phyloP scores from a whole-genome alignment of 1,140 invertebrate genomes.

The Zeugodacus cucurbitae region DNA sequence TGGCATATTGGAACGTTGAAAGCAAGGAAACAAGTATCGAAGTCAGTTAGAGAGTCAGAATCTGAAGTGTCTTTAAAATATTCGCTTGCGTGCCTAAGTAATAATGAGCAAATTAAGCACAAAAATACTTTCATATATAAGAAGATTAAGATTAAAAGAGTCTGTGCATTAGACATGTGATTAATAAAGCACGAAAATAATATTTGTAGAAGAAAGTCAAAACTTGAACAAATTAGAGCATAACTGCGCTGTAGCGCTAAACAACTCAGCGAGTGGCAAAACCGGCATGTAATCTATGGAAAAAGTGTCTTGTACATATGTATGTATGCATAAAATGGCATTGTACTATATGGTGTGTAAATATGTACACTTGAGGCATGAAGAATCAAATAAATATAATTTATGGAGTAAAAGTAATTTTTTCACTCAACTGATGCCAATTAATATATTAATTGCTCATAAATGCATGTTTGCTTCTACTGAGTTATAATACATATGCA shows the following conservation, averaged over 20 bases:
- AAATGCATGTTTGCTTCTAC: too few species aligned
- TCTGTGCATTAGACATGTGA: not conserved
- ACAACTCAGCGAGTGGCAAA: not conserved
- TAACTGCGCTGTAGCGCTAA: slow-evolving; percentile 58
- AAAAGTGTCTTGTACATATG: not conserved
- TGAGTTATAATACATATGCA: too few species aligned
- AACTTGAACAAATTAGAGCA: slow-evolving; percentile 67
- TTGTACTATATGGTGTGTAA: not conserved
- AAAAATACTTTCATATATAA: not conserved
- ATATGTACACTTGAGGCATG: not conserved
- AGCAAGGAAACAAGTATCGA: too few species aligned
- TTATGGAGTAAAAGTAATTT: too few species aligned
- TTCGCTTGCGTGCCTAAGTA: not conserved
- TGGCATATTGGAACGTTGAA: too few species aligned
- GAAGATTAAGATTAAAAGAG: not conserved
- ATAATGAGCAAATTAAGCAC: not conserved
- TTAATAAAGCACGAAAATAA: slow-evolving; percentile 13
- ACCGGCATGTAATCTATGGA: not conserved
- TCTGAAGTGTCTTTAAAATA: too few species aligned
- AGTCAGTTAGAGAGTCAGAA: too few species aligned
- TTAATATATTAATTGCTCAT: too few species aligned
- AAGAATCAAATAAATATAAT: not conserved
- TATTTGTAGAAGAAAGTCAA: slow-evolving; percentile 61
- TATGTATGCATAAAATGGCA: not conserved
- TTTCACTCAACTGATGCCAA: too few species aligned